Evolutionary conservation across 2,113 vertebrate species (phyloP), one percentile per base, ranked within the genome.

Genomic region (Hypomesus transpacificus): DNA sequence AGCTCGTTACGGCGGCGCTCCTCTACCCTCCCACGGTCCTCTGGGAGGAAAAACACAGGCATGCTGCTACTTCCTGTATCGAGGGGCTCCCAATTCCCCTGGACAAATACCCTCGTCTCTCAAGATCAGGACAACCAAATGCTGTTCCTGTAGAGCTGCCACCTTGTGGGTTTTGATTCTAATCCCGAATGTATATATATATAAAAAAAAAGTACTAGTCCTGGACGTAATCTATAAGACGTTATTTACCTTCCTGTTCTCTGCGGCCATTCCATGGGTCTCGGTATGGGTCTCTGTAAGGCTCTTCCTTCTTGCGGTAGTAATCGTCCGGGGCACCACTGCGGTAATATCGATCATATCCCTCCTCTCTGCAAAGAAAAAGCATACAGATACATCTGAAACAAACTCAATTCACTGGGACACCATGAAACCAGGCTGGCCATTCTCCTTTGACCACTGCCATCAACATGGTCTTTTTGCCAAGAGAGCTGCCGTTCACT

Each of bases 1-100:
- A 99, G 87, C 62, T 98, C 97, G 57, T 98, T 97, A 24, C 96
- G 93, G 51, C 93, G 92, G 0, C 94, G 92, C 74, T 98, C 96
- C 79, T 97, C 96, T 0, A 94, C 93, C 58, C 95, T 94, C 70
- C 90, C 82, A 2, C 94, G 93, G 18, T 97, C 96, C 68, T 91
- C 90, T 85, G 61, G 14, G 11, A 46, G 18, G n/a, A n/a, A 50
- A 16, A 20, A 20, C 2, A 22, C 31, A 39, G 8, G 4, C 16
- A 3, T 8, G 13, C 39, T 18, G n/a, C 54, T 56, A 18, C 54
- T 56, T 56, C 54, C 16, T 56, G 16, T 56, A 20, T 18, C 16
- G 39, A 46, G 7, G 39, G 9, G 39, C 39, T 46, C 39, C 39
- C 31, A 34, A 34, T 34, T 34, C 31, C 39, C 39, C 9, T 46